These are phyloP conservation scores for Alcedo quadribrachys DNA, from an alignment of 2,797 vertebrate species.

Conservation along the genomic window DNA sequence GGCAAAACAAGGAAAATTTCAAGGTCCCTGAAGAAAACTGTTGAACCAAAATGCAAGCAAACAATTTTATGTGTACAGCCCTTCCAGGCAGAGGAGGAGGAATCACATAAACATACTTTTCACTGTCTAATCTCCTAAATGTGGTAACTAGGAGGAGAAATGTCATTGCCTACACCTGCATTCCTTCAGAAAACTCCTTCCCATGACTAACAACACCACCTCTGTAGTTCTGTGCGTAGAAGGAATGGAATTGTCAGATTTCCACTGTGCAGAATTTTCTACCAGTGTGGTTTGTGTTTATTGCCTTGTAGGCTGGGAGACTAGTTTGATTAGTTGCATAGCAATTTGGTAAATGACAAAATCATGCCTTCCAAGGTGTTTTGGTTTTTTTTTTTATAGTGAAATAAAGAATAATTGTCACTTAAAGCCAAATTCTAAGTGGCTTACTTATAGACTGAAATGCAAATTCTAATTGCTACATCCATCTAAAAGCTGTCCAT, in stretches of 20 bases:
- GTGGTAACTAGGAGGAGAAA: background rate
- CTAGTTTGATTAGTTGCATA: background rate
- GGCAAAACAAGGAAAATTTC: background rate
- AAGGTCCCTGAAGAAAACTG: background rate
- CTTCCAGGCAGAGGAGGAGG: background rate
- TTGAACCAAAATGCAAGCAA: background rate
- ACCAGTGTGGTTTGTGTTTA: background rate
- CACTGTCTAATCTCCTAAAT: background rate
- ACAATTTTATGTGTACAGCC: background rate
- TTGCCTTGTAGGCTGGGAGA: constrained; percentile 8
- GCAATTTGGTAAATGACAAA: background rate
- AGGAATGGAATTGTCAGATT: background rate
- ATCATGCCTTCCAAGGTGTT: background rate
- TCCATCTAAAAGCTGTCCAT: background rate
- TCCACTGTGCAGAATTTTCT: background rate
- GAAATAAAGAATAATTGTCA: background rate
- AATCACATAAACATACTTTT: background rate
- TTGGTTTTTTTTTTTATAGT: background rate
- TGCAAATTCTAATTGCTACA: background rate
- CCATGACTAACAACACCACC: background rate
- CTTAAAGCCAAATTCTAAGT: background rate
- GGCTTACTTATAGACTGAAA: background rate
- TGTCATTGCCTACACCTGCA: background rate
- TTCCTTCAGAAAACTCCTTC: background rate
- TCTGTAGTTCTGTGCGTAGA: background rate